Evolutionary conservation across 1,140 invertebrate genomes (phyloP).

Genomic region (Brachionus paranguensis): DNA sequence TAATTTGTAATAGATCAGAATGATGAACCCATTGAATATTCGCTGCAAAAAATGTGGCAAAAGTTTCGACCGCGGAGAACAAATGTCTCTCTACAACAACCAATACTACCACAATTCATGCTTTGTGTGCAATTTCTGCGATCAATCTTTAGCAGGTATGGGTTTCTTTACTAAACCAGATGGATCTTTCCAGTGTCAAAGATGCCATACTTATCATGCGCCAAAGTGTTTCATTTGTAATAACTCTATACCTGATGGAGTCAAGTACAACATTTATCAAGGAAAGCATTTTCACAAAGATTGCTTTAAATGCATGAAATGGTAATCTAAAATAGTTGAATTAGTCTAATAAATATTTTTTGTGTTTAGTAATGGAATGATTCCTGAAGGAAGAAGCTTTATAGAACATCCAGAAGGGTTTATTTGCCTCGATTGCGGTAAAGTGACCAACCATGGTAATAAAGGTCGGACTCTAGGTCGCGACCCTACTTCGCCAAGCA

Average conservation of each 20-base stretch:
- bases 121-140: constrained; percentile 33
- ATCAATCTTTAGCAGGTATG: constrained; percentile 15
- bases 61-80: constrained; percentile 36
- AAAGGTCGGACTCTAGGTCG: background rate
- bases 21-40: constrained; percentile 40
- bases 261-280: constrained; percentile 39
- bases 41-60: constrained; percentile 26
- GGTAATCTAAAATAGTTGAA: background rate
- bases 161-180: constrained; percentile 32
- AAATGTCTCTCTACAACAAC: constrained; percentile 37
- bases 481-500: background rate
- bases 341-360: background rate
- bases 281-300: constrained; percentile 36
- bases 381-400: constrained; percentile 37
- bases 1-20: background rate
- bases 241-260: constrained; percentile 26
- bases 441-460: constrained; percentile 28
- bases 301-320: constrained; percentile 40
- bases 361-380: background rate
- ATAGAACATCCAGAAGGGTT: constrained; percentile 15
- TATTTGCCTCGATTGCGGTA: constrained; percentile 32
- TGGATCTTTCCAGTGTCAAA: constrained; percentile 32
- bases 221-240: constrained; percentile 34
- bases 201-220: constrained; percentile 33
- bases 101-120: constrained; percentile 30